Evolutionary conservation across 2,888 invertebrate species (phyloP), one percentile per base, ranked within the genome.

Genomic region (Omphaloscelis lunosa): DNA sequence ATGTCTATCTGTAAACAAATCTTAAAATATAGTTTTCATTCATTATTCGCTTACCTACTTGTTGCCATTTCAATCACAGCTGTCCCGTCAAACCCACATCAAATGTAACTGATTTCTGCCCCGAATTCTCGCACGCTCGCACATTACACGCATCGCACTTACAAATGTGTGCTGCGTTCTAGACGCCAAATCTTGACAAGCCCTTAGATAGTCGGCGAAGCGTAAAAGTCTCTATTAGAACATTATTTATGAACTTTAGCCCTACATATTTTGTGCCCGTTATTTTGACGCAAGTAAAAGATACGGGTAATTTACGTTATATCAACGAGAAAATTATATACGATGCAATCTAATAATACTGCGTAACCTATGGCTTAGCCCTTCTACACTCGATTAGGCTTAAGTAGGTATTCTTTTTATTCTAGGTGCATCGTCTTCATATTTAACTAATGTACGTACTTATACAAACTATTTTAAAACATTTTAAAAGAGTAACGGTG

Each of bases 61-160:
- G 20, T 41, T 74, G 62, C 53, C 15, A 76, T 59, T 62, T 59
- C 27, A 80, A 69, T 76, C 63, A 15, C 51, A 51, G 29, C 3
- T 23, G n/a, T 29, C 29, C 63, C 69, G 77, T 76, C 80, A 69
- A 59, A 80, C 77, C 80, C 63, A 39, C 20, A 12, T 80, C 67
- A 59, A 82, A 67, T n/a, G 56, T 39, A 51, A 75, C 75, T 23
- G 76, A 75, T 75, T 75, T 58, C 41, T 63, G 34, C 15, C 15
- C 51, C 17, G 39, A 58, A 65, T 68, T 67, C 48, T 69, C 65
- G 23, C 56, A 48, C 15, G 48, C 15, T 41, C 20, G 29, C 45
- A 51, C 17, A 53, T 41, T 27, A n/a, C n/a, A n/a, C n/a, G n/a
- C n/a, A n/a, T n/a, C n/a, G n/a, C n/a, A n/a, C 29, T 45, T 39